Conservation (phyloP, 1,140 invertebrate genomes). For the Ruditapes philippinarum region DNA sequence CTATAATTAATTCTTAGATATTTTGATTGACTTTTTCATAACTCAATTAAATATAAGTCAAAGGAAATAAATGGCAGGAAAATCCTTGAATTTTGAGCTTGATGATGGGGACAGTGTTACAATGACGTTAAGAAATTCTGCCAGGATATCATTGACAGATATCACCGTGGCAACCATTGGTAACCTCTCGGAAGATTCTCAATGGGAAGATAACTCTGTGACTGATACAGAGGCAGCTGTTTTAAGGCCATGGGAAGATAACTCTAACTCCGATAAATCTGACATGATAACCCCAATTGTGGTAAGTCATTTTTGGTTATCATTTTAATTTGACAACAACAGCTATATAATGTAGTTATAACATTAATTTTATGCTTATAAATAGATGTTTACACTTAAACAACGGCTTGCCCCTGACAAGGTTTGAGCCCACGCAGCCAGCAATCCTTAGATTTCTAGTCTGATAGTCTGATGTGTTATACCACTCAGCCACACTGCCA, state of each 20-base stretch:
- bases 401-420: too few species aligned
- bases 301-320: neutral
- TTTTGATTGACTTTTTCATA: too few species aligned
- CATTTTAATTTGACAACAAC: too few species aligned
- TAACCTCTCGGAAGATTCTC: constrained; percentile 10
- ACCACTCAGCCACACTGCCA: too few species aligned
- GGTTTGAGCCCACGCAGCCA: too few species aligned
- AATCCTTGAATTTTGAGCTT: constrained; percentile 29
- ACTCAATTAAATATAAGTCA: too few species aligned
- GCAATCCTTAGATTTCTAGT: too few species aligned
- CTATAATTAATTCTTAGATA: too few species aligned
- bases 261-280: neutral
- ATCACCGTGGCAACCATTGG: constrained; percentile 59
- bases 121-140: constrained; percentile 32
- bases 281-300: neutral
- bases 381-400: too few species aligned
- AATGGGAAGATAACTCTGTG: constrained; percentile 20
- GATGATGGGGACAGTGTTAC: neutral
- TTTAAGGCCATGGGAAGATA: constrained; percentile 50
- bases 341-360: too few species aligned
- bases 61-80: neutral
- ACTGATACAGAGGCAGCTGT: neutral
- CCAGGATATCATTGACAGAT: constrained; percentile 44
- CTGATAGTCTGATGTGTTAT: too few species aligned
- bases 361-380: too few species aligned